Evolutionary conservation across 2,888 invertebrate genomes (phyloP).

Genomic region (Agrilus biguttatus): DNA sequence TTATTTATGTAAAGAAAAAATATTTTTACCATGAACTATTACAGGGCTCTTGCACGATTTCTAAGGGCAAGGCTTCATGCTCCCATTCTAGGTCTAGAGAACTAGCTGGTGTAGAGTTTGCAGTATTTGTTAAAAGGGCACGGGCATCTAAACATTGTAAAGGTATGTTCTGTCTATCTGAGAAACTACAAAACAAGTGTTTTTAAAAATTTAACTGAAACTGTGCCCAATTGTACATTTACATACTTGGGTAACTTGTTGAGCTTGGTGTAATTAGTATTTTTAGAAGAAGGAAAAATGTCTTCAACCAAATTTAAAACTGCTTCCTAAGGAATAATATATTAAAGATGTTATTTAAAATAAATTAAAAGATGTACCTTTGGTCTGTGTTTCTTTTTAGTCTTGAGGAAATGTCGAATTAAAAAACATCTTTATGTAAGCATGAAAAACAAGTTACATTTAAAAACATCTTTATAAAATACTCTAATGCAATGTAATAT

Average conservation of each 20-base stretch:
- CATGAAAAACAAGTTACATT: conserved; percentile 15
- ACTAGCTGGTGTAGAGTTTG: conserved; percentile 45
- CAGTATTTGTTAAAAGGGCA: conserved; percentile 29
- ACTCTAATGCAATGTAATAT: too few relatives aligned
- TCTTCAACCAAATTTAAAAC: conserved; percentile 29
- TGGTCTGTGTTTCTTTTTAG: conserved; percentile 19
- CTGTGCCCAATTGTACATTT: not conserved
- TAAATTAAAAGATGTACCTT: conserved; percentile 16
- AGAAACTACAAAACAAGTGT: conserved; percentile 15
- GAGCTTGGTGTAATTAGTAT: not conserved
- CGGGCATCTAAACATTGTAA: conserved; percentile 45
- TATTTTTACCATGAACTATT: conserved; percentile 25
- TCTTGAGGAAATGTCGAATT: conserved; percentile 23
- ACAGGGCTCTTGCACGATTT: conserved; percentile 25
- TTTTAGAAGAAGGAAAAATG: conserved; percentile 14
- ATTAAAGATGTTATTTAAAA: not conserved
- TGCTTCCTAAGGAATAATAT: conserved; percentile 20
- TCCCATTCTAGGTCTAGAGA: conserved; percentile 60
- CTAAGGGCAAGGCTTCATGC: conserved; percentile 39
- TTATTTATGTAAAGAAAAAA: not conserved
- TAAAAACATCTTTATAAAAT: not conserved
- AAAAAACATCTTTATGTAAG: conserved; percentile 22
- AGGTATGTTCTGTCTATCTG: conserved; percentile 37
- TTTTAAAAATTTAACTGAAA: conserved; percentile 4
- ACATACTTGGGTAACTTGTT: not conserved